Conservation (phyloP, 30 jellyfish, hydroid and myxozoan species). For the Pseudorhiza aurosa region DNA sequence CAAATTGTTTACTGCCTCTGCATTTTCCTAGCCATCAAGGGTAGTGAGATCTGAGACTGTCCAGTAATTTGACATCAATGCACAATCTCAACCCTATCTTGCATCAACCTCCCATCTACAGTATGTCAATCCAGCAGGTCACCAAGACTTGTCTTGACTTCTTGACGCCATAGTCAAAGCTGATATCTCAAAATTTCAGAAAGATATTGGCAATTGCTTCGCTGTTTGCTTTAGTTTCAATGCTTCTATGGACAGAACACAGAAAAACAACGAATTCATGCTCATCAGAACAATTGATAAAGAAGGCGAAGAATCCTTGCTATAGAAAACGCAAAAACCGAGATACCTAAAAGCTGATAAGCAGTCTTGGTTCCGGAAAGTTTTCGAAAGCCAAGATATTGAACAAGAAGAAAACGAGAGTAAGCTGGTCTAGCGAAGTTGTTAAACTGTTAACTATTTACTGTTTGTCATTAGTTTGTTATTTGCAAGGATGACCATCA, state of each 20-base stretch:
- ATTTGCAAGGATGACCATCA: constrained; percentile 23
- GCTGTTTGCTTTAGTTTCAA: constrained; percentile 12
- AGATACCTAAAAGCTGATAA: too few species aligned
- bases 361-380: constrained; percentile 49
- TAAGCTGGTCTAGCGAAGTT: too few species aligned
- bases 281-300: constrained; percentile 9
- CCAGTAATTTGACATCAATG: constrained; percentile 13
- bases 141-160: constrained; percentile 24
- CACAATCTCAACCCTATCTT: constrained; percentile 5
- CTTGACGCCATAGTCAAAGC: constrained; percentile 13
- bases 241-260: constrained; percentile 42
- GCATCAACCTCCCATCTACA: constrained; percentile 14
- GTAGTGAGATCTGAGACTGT: constrained; percentile 11
- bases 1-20: constrained; percentile 19
- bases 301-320: constrained; percentile 3
- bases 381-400: constrained; percentile 43
- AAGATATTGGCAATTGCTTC: neutral
- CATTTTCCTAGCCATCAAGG: constrained; percentile 31
- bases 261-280: constrained; percentile 45
- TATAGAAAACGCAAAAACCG: constrained; percentile 7
- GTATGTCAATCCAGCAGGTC: constrained; percentile 12
- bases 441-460: constrained; percentile 12
- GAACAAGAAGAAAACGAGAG: constrained; percentile 11
- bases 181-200: constrained; percentile 13
- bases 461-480: constrained; percentile 28